phyloP scores from a whole-genome alignment of 2,888 invertebrate species.

The Ochropleura plecta region DNA sequence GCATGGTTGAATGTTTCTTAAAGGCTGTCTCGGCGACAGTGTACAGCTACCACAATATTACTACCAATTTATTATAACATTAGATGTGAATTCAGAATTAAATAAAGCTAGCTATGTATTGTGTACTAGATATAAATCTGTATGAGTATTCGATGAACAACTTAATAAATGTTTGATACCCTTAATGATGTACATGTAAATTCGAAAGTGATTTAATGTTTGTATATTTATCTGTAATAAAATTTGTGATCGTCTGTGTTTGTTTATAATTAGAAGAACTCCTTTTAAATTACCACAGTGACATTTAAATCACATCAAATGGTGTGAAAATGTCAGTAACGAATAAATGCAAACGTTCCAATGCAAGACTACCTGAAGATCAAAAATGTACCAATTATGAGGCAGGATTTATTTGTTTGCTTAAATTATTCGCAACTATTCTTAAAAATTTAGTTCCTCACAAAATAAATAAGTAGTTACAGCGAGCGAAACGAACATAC shows the following conservation, averaged over 20 bases:
- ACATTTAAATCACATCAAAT: not conserved
- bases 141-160: constrained; percentile 50
- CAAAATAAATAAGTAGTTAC: too few relatives aligned
- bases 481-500: not conserved
- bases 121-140: constrained; percentile 48
- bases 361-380: not conserved
- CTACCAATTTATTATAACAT: constrained; percentile 52
- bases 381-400: not conserved
- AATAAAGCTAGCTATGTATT: constrained; percentile 57
- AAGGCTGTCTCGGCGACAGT: not conserved
- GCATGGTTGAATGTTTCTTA: not conserved
- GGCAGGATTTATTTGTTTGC: not conserved
- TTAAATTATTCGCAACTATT: not conserved
- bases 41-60: constrained; percentile 8
- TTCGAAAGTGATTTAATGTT: constrained; percentile 60
- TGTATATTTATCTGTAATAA: constrained; percentile 69
- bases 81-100: constrained; percentile 44
- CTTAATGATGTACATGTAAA: constrained; percentile 50
- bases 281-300: not conserved
- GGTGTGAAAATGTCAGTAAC: not conserved
- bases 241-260: constrained; percentile 66
- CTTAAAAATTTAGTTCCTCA: not conserved
- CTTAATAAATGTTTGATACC: constrained; percentile 47
- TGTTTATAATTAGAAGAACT: constrained; percentile 22
- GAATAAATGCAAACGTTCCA: not conserved